Evolutionary conservation across 2,797 vertebrate genomes (phyloP), one percentile per base, ranked within the genome.

Genomic region (Sciurus carolinensis): DNA sequence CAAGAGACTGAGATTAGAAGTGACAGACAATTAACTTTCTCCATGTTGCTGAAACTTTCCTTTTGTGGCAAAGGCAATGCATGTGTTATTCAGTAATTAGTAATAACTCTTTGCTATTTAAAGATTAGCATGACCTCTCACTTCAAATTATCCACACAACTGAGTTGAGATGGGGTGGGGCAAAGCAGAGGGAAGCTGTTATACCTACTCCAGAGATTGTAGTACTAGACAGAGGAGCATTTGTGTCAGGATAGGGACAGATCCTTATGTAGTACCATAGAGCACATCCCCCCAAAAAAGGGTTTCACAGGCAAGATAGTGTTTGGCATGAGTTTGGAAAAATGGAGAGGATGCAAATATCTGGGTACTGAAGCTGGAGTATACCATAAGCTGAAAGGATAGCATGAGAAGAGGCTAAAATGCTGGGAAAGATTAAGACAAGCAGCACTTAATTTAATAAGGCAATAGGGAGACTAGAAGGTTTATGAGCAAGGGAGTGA

Each of bases 11-110:
- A 88, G 39, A 80, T 36, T 28, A 94, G 59, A 85, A 4, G 13
- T 5, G 13, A 57, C 24, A 52, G 42, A 86, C 54, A 86, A 69
- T n/a, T 36, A 62, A 73, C 44, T 81, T 44, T 89, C 36, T 93
- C 62, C 18, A 4, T n/a, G 24, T 57, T 52, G 11, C 15, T 81
- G 76, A 47, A 66, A 76, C 13, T 54, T 91, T 95, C 44, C 54
- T 90, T n/a, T 73, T 42, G 81, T 44, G 18, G 39, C 39, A 47
- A 95, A 76, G 30, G 50, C 57, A 75, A 95, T 44, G 71, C 90
- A 64, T 54, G 1, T 84, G 12, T 52, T 80, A 90, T 66, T 80
- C 50, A 36, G 24, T 75, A 83, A 91, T 75, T 18, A 82, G 75
- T 83, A 67, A 73, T n/a, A 67, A 62, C 26, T 14, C 33, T n/a